Conservation (phyloP, 2,888 invertebrate species). For the Biston betularia region DNA sequence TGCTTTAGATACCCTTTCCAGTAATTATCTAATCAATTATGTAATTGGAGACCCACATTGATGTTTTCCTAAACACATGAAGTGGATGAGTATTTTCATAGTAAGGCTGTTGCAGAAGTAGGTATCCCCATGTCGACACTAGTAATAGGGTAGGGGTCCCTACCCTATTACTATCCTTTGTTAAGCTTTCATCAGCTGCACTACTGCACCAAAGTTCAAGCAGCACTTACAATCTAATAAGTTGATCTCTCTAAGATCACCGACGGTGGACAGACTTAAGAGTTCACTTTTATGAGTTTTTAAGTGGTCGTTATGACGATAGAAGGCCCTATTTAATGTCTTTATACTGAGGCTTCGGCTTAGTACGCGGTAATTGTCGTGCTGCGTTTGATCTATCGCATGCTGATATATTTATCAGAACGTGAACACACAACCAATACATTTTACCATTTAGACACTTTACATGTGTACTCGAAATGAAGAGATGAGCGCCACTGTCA, state of each 20-base stretch:
- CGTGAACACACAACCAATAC: background rate
- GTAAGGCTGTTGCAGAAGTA: background rate
- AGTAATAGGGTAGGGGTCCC: background rate
- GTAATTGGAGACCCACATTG: too few species aligned
- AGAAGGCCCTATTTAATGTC: conserved; percentile 72
- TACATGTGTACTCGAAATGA: too few species aligned
- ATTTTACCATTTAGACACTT: too few species aligned
- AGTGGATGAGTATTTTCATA: too few species aligned
- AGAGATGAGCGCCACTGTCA: too few species aligned
- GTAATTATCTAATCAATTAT: too few species aligned
- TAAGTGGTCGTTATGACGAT: conserved; percentile 78
- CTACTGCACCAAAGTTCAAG: conserved; percentile 1
- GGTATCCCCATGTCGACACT: too few species aligned
- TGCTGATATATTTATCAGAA: background rate
- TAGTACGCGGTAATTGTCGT: conserved; percentile 52
- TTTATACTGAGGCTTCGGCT: conserved; percentile 60
- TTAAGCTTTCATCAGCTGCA: conserved; percentile 9
- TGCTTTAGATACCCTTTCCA: too few species aligned
- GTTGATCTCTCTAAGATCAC: conserved; percentile 59
- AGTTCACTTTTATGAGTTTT: conserved; percentile 79
- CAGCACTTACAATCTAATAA: conserved; percentile 45
- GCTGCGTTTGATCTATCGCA: conserved; percentile 54
- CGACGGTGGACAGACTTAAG: conserved; percentile 59
- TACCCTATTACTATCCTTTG: background rate
- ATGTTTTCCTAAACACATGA: too few species aligned